Conservation (phyloP, 2,113 vertebrate genomes). For the Percopsis transmontana region DNA sequence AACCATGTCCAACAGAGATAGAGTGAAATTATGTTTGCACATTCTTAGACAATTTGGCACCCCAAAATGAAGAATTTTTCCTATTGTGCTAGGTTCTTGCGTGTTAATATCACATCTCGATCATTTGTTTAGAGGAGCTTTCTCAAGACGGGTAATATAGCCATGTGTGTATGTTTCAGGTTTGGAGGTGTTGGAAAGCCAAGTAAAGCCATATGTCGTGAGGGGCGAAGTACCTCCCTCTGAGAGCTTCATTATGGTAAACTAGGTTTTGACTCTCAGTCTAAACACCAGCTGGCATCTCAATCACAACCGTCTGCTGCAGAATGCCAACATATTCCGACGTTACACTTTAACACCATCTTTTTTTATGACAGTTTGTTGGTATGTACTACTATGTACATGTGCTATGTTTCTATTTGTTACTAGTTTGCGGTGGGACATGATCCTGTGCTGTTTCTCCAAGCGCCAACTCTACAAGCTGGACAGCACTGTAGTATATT, state of each 20-base stretch:
- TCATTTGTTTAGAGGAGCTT: slow-evolving; percentile 38
- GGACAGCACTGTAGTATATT: not conserved
- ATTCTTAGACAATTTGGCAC: slow-evolving; percentile 44
- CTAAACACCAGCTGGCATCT: slow-evolving; percentile 76
- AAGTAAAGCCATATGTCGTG: slow-evolving; percentile 36
- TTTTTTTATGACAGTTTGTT: slow-evolving; percentile 7
- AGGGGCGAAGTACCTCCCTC: slow-evolving; percentile 46
- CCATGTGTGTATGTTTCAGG: slow-evolving; percentile 43
- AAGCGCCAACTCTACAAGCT: not conserved
- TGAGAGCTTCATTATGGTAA: slow-evolving; percentile 60
- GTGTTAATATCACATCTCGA: slow-evolving; percentile 41
- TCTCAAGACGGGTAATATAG: slow-evolving; percentile 61
- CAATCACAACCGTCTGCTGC: slow-evolving; percentile 69
- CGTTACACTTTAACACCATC: slow-evolving; percentile 45
- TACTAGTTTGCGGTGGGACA: slow-evolving; percentile 4
- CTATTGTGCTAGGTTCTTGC: slow-evolving; percentile 35
- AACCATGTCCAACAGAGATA: slow-evolving; percentile 38
- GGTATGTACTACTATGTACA: slow-evolving; percentile 4
- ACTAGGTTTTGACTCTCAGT: slow-evolving; percentile 63
- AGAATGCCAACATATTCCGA: slow-evolving; percentile 63
- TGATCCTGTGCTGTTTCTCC: not conserved
- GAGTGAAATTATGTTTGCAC: slow-evolving; percentile 46
- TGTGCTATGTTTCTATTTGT: slow-evolving; percentile 13
- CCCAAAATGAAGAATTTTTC: slow-evolving; percentile 23
- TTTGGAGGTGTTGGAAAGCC: slow-evolving; percentile 50